Percentiles rank a stretch among this genome's conserved stretches.
Evolutionary conservation across 2,113 vertebrate species (phyloP).

Genomic region (Neotoma lepida): DNA sequence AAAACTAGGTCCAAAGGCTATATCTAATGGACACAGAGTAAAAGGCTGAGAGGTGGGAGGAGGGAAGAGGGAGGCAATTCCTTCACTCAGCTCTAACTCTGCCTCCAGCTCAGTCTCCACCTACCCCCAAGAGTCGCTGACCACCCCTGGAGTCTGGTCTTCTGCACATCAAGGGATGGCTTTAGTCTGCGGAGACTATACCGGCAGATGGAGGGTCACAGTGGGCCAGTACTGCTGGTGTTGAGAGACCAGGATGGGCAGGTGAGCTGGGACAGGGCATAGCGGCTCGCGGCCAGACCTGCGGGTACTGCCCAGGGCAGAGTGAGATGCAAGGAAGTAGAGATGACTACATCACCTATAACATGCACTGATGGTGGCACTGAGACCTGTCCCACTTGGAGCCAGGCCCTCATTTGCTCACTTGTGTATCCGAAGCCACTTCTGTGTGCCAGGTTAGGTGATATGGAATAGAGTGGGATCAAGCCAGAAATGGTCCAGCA

Average conservation of each 20-base stretch:
- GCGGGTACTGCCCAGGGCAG: not conserved
- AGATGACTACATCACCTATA: not conserved
- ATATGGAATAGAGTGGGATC: not conserved
- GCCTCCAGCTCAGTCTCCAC: slow-evolving; percentile 79
- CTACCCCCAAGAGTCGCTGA: slow-evolving; percentile 77
- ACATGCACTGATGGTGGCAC: not conserved
- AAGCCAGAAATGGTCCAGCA: not conserved
- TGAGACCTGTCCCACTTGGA: not conserved
- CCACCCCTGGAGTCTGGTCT: slow-evolving; percentile 81
- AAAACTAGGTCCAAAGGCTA: not conserved
- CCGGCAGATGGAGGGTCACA: slow-evolving; percentile 81
- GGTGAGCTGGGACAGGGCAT: slow-evolving; percentile 65
- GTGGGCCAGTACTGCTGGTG: slow-evolving; percentile 79
- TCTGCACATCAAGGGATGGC: slow-evolving; percentile 82
- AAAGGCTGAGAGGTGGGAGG: not conserved
- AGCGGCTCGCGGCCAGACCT: not conserved
- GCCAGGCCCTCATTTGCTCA: not conserved
- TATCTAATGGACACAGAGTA: not conserved
- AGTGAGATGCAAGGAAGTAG: not conserved
- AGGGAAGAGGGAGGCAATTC: accelerated
- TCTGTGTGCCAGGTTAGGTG: not conserved
- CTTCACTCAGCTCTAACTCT: slow-evolving; percentile 38
- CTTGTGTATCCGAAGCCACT: not conserved
- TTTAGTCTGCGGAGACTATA: slow-evolving; percentile 86
- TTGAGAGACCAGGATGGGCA: slow-evolving; percentile 84